These are phyloP conservation scores for Cheilosia urbana DNA, from an alignment of 2,888 invertebrate species.

Conservation along the genomic window DNA sequence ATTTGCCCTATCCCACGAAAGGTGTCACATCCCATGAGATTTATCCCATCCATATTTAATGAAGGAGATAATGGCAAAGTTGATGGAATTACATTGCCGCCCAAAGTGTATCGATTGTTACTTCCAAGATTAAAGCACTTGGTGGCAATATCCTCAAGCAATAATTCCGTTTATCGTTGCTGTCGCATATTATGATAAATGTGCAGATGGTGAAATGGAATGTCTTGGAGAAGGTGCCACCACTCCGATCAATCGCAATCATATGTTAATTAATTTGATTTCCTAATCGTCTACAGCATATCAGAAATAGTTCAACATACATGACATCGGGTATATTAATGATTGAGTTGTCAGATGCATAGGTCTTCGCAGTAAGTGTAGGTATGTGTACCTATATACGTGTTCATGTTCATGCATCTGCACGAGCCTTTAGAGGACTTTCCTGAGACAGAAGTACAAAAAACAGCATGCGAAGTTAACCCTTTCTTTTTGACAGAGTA, in stretches of 20 bases:
- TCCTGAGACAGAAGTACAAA: neutral
- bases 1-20: constrained; percentile 52
- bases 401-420: neutral
- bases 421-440: neutral
- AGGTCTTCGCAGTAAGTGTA: neutral
- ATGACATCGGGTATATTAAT: constrained; percentile 49
- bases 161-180: constrained; percentile 59
- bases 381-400: too few species aligned
- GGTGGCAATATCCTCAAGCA: constrained; percentile 33
- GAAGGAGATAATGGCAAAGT: constrained; percentile 51
- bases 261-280: constrained; percentile 71
- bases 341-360: constrained; percentile 31
- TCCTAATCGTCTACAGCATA: constrained; percentile 47
- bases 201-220: constrained; percentile 15
- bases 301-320: constrained; percentile 34
- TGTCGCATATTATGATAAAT: constrained; percentile 3
- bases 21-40: constrained; percentile 65
- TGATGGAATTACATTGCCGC: constrained; percentile 37
- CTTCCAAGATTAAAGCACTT: constrained; percentile 47
- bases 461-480: neutral
- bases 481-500: constrained; percentile 13
- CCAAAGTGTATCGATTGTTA: constrained; percentile 47
- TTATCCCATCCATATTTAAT: constrained; percentile 71
- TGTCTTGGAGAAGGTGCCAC: neutral
- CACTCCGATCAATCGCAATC: constrained; percentile 49